A percentile compares a stretch with the other conserved stretches of the same genome.
Conservation (phyloP, 1,140 invertebrate genomes). For the Apolygus lucorum region DNA sequence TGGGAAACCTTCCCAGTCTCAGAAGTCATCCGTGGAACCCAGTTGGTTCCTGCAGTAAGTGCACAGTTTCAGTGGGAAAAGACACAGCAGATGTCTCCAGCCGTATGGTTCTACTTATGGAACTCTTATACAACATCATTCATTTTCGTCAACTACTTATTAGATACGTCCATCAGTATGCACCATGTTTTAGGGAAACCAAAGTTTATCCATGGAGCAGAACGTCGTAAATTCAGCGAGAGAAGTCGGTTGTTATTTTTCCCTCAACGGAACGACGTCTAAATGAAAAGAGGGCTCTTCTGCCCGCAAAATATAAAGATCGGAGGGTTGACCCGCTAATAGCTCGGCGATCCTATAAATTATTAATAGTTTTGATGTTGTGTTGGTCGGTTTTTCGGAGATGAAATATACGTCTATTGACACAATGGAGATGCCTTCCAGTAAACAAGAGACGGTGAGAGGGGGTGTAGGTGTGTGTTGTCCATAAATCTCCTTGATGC, state of each 20-base stretch:
- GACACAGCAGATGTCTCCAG: too few species aligned
- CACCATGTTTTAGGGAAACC: too few species aligned
- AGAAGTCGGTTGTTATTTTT: background rate
- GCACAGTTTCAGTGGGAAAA: too few species aligned
- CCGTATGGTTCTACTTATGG: too few species aligned
- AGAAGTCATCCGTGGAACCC: too few species aligned
- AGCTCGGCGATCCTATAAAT: slow-evolving; percentile 7
- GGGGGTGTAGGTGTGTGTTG: background rate
- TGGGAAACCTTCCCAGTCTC: too few species aligned
- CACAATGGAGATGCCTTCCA: background rate
- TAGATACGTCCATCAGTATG: too few species aligned
- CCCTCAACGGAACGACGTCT: background rate
- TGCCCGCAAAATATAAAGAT: slow-evolving; percentile 4
- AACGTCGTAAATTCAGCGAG: background rate
- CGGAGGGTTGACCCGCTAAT: slow-evolving; percentile 1
- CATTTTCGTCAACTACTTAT: too few species aligned
- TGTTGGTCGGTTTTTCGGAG: background rate
- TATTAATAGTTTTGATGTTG: slow-evolving; percentile 17
- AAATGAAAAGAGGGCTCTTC: background rate
- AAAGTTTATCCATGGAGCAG: too few species aligned
- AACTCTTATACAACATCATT: too few species aligned
- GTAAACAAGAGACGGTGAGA: slow-evolving; percentile 1
- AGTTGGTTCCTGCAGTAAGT: too few species aligned
- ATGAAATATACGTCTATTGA: slow-evolving; percentile 14
- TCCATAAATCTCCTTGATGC: slow-evolving; percentile 1